A percentile compares a stretch with the other conserved stretches of the same genome.
Evolutionary conservation across 1,140 invertebrate genomes (phyloP).

Genomic region (Lordiphosa collinella): DNA sequence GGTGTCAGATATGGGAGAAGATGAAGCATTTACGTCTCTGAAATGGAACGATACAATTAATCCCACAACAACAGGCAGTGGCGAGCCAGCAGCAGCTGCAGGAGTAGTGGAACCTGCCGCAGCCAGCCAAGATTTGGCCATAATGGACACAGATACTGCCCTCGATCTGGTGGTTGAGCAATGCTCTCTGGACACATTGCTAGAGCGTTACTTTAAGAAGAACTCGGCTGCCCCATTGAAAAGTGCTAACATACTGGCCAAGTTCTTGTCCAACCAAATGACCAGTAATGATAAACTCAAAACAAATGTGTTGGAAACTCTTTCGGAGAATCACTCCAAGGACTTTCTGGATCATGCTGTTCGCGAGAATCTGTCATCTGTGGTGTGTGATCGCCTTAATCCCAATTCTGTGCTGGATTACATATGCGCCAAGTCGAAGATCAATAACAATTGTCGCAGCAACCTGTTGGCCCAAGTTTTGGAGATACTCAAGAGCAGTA

Average conservation of each 20-base stretch:
- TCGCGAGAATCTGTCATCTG: conserved; percentile 72
- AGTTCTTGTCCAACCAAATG: conserved; percentile 69
- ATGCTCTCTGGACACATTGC: conserved; percentile 49
- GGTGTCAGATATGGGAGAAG: conserved; percentile 23
- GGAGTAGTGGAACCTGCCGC: neutral
- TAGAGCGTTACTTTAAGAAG: conserved; percentile 59
- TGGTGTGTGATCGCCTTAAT: conserved; percentile 76
- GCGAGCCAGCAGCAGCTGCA: conserved; percentile 1
- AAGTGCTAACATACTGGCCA: conserved; percentile 40
- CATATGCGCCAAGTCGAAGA: conserved; percentile 77
- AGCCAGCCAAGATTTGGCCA: conserved; percentile 20
- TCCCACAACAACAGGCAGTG: neutral
- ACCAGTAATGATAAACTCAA: conserved; percentile 55
- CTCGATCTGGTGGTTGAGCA: conserved; percentile 48
- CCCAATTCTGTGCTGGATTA: conserved; percentile 74
- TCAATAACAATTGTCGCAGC: conserved; percentile 58
- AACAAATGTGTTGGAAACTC: conserved; percentile 65
- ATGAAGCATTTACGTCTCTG: conserved; percentile 46
- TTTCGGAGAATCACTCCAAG: conserved; percentile 78
- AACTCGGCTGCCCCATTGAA: conserved; percentile 34
- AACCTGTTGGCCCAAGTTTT: conserved; percentile 58
- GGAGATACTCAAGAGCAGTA: conserved; percentile 46
- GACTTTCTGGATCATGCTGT: conserved; percentile 78
- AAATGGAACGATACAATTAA: conserved; percentile 62
- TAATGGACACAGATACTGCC: conserved; percentile 42